These are phyloP conservation scores for Apostichopus californicus DNA, from an alignment of 35 echinoderm and acorn worm genomes.

Conservation along the genomic window DNA sequence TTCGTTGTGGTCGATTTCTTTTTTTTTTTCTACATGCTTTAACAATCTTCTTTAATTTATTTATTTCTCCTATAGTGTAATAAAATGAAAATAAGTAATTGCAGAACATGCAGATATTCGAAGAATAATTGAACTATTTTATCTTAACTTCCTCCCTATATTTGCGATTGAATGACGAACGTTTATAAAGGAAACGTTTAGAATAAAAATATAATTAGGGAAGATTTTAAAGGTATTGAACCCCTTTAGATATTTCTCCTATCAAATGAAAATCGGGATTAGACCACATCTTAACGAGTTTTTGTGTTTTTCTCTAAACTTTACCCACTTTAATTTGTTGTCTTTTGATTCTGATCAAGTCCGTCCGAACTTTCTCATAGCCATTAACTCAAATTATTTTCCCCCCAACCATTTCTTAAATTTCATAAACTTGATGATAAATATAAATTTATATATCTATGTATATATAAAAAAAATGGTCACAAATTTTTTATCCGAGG, in stretches of 20 bases:
- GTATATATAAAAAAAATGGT: neutral
- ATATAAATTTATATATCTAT: neutral
- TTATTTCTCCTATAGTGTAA: too few relatives aligned
- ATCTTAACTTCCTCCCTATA: too few relatives aligned
- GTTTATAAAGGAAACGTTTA: too few relatives aligned
- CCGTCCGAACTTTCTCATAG: neutral
- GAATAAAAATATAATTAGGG: constrained; percentile 1
- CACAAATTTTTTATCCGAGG: neutral
- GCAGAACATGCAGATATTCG: too few relatives aligned
- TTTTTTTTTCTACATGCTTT: too few relatives aligned
- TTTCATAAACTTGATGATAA: neutral
- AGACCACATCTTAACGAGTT: constrained; percentile 28
- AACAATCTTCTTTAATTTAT: too few relatives aligned
- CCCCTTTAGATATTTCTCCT: constrained; percentile 9
- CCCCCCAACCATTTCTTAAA: neutral
- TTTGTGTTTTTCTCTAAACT: constrained; percentile 4
- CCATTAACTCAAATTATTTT: neutral
- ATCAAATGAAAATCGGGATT: constrained; percentile 6
- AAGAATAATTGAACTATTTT: too few relatives aligned
- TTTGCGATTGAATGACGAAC: too few relatives aligned
- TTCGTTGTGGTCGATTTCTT: too few relatives aligned
- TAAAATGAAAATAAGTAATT: too few relatives aligned
- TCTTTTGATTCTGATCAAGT: neutral
- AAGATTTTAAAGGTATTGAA: constrained; percentile 8
- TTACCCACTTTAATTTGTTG: constrained; percentile 37